These are phyloP conservation scores for Cyprinella venusta DNA, from an alignment of 2,797 vertebrate species.

Conservation along the genomic window DNA sequence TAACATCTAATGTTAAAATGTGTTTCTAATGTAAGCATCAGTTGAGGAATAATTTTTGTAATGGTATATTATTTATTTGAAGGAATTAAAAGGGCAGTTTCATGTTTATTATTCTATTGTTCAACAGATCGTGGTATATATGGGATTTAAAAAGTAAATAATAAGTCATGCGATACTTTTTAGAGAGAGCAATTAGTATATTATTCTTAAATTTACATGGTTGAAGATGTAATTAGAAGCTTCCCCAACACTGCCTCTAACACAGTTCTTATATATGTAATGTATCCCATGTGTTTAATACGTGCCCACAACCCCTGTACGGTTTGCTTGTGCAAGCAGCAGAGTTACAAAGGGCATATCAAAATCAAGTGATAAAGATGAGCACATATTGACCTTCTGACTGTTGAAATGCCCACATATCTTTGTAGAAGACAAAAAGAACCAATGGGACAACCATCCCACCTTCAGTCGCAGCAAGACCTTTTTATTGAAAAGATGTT, in stretches of 20 bases:
- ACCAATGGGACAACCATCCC: neutral
- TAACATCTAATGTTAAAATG: too few species aligned
- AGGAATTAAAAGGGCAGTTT: neutral
- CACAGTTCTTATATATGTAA: neutral
- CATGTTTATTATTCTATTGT: neutral
- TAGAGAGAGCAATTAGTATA: neutral
- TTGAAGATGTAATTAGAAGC: neutral
- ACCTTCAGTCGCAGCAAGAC: neutral
- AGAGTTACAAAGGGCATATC: neutral
- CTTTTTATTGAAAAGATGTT: constrained; percentile 32
- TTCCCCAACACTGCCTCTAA: neutral
- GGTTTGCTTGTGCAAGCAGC: constrained; percentile 6
- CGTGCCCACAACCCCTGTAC: neutral
- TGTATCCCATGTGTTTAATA: neutral
- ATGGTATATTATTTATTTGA: neutral
- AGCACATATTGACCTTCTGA: neutral
- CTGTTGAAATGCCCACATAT: neutral
- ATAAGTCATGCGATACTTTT: neutral
- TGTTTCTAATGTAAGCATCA: too few species aligned
- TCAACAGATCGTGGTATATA: neutral
- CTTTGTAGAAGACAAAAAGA: neutral
- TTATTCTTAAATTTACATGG: neutral
- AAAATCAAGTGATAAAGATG: constrained; percentile 1
- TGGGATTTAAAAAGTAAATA: neutral
- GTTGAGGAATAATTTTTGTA: neutral